Evolutionary conservation across 2,113 vertebrate species (phyloP), one percentile per base, ranked within the genome.

Genomic region (Laterallus jamaicensis): DNA sequence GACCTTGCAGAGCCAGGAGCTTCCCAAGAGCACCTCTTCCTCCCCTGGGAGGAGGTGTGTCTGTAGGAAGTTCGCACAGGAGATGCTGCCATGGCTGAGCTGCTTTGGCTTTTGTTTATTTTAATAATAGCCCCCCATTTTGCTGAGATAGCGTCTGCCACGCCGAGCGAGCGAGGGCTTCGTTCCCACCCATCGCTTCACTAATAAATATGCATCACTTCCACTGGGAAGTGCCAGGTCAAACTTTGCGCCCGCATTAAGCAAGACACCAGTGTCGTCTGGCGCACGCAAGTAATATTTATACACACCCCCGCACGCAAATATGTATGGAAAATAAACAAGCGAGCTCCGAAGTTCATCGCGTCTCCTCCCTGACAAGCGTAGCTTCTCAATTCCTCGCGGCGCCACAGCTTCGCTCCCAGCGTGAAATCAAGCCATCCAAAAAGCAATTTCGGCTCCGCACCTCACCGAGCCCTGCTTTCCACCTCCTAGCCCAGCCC

Each of bases 301-400:
- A 94, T 86, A n/a, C 82, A 21, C 86, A 10, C 70, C 83, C 89
- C 44, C 19, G 7, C 73, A 10, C 26, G 22, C 86, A 60, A 60
- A 76, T 17, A 44, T 12, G 13, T 4, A 42, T 4, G 42, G 86
- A 85, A 97, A 96, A 96, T 22, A 85, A 90, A 90, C 83, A 78
- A 77, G 58, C 32, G 42, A 26, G 73, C 90, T 89, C 96, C 2
- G 12, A 96, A 97, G 95, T 93, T 92, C 95, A 89, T 86, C 85
- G 44, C 96, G 92, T 96, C 97, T 97, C 97, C 91, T 97, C 95
- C 92, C 93, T 87, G 97, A 98, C 96, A 97, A 98, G 97, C 82
- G 29, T 94, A 91, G 82, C 96, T 97, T 97, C 97, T 88, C 93
- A 50, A 90, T 96, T 95, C 96, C 95, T 86, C 52, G 19, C 35